Percentiles rank a stretch among this genome's conserved stretches.
These are phyloP conservation scores for Trialeurodes vaporariorum DNA, from an alignment of 1,140 invertebrate species.

Conservation along the genomic window DNA sequence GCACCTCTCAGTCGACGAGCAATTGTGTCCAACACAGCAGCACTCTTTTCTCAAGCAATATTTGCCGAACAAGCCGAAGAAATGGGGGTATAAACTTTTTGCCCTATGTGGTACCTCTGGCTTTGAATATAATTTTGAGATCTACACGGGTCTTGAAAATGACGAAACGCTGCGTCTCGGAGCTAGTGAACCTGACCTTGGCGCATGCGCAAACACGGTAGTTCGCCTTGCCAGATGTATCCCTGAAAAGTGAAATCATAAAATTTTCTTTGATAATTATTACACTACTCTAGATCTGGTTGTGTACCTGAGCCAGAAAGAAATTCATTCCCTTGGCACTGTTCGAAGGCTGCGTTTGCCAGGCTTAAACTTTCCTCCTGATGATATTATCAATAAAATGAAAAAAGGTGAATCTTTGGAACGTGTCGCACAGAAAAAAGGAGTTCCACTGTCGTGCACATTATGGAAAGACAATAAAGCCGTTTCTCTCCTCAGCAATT, in stretches of 20 bases:
- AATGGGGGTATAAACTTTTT: conserved; percentile 30
- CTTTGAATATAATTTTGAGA: conserved; percentile 29
- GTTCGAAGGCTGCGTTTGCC: background rate
- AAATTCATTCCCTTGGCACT: conserved; percentile 3
- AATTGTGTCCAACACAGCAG: conserved; percentile 30
- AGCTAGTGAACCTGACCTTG: conserved; percentile 1
- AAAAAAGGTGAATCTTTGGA: conserved; percentile 5
- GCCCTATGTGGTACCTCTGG: conserved; percentile 21
- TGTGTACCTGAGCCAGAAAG: conserved; percentile 3
- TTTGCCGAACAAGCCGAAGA: conserved; percentile 30
- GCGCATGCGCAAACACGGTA: conserved; percentile 7
- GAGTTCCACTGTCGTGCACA: background rate
- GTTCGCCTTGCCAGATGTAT: conserved; percentile 5
- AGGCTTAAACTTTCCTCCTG: background rate
- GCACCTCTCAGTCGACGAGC: conserved; percentile 29
- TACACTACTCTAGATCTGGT: conserved; percentile 2
- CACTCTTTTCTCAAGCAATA: conserved; percentile 29
- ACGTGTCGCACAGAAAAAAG: background rate
- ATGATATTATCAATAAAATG: conserved; percentile 4
- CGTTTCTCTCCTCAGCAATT: conserved; percentile 6
- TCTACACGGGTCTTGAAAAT: conserved; percentile 25
- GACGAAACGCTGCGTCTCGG: background rate
- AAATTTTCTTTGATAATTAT: background rate
- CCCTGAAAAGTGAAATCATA: background rate
- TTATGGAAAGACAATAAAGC: conserved; percentile 7